Percentiles rank a stretch among this genome's conserved stretches.
Conservation (phyloP, 2,888 invertebrate genomes). For the Andrena marginata region DNA sequence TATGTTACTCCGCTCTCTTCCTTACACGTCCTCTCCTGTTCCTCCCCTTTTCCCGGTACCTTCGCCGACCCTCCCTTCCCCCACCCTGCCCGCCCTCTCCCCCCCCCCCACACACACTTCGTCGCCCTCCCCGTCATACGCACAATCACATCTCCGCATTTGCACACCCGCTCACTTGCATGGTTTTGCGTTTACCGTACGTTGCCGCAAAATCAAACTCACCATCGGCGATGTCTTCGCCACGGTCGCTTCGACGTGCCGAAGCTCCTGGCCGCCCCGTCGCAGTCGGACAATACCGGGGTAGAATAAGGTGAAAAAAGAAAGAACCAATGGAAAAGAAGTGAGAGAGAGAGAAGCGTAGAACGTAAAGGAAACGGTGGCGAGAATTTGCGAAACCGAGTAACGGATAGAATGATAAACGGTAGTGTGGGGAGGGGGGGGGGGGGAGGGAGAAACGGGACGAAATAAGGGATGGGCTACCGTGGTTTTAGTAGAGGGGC, state of each 20-base stretch:
- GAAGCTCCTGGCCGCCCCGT: background rate
- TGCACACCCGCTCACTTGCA: constrained; percentile 4
- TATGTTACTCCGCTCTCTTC: background rate
- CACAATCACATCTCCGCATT: background rate
- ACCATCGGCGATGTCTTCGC: constrained; percentile 6
- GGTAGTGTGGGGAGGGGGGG: too few relatives aligned
- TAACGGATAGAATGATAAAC: constrained; percentile 25
- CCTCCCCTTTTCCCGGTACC: constrained; percentile 1
- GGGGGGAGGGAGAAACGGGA: constrained; percentile 30
- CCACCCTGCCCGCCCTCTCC: background rate
- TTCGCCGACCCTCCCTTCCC: background rate
- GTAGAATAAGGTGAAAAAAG: background rate
- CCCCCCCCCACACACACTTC: too few relatives aligned
- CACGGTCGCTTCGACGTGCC: background rate
- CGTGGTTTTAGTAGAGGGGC: constrained; percentile 48
- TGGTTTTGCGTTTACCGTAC: background rate
- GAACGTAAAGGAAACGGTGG: background rate
- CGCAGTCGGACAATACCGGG: background rate
- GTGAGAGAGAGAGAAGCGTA: background rate
- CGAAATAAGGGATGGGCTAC: constrained; percentile 48
- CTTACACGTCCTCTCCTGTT: background rate
- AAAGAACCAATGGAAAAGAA: background rate
- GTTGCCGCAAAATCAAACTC: constrained; percentile 1
- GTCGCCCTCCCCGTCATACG: background rate
- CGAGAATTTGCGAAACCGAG: background rate